phyloP scores from a whole-genome alignment of 1,140 invertebrate species.

The Cyrtorhinus lividipennis region DNA sequence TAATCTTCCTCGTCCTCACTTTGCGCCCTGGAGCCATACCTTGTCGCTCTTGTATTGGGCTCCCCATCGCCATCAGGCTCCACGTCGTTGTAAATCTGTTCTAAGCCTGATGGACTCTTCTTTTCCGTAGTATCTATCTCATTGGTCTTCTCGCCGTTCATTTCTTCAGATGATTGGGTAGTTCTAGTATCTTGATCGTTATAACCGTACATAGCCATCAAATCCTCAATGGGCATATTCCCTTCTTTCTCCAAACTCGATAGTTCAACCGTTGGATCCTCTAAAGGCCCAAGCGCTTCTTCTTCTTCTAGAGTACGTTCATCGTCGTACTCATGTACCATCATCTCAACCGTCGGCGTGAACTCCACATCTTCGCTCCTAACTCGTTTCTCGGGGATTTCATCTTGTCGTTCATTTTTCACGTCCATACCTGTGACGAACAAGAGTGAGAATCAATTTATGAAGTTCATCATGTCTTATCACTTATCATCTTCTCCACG shows the following conservation, averaged over 20 bases:
- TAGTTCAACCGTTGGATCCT: conserved; percentile 75
- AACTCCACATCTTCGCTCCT: conserved; percentile 40
- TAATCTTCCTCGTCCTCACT: conserved; percentile 50
- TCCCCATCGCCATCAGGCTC: conserved; percentile 19
- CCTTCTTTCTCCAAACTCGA: conserved; percentile 57
- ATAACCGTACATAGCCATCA: conserved; percentile 77
- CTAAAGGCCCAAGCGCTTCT: conserved; percentile 77
- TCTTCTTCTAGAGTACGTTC: conserved; percentile 91
- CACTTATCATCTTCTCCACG: too few species aligned
- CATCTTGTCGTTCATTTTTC: neutral
- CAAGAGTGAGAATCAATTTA: neutral
- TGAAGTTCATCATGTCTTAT: too few species aligned
- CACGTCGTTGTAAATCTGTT: conserved; percentile 40
- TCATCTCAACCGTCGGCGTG: conserved; percentile 68
- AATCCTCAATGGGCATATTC: conserved; percentile 88
- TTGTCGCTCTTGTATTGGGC: conserved; percentile 29
- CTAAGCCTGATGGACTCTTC: conserved; percentile 31
- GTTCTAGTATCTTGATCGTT: conserved; percentile 32
- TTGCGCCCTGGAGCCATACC: conserved; percentile 29
- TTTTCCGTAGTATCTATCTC: conserved; percentile 35
- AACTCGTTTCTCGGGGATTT: neutral
- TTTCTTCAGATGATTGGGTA: conserved; percentile 34
- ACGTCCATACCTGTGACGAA: neutral
- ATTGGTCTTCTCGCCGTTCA: conserved; percentile 39
- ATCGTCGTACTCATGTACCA: conserved; percentile 94